phyloP scores from a whole-genome alignment of 2,888 invertebrate species.

The Oscheius sp. region DNA sequence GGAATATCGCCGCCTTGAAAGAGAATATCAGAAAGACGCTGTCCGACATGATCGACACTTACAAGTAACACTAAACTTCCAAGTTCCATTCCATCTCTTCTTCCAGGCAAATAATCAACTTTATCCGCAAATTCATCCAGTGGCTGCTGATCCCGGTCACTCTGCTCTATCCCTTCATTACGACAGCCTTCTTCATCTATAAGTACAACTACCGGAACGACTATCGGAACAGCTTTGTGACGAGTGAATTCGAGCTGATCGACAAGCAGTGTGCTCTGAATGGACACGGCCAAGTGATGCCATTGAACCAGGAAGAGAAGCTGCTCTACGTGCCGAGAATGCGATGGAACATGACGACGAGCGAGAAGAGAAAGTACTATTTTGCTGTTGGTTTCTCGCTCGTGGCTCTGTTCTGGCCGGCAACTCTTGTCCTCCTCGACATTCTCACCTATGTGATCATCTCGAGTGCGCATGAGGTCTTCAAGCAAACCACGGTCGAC shows the following conservation, averaged over 20 bases:
- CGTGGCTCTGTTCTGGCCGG: conserved; percentile 50
- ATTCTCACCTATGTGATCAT: conserved; percentile 38
- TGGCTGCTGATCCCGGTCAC: conserved; percentile 27
- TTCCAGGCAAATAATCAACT: not conserved
- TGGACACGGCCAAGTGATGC: conserved; percentile 53
- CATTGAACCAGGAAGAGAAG: conserved; percentile 53
- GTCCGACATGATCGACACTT: conserved; percentile 7
- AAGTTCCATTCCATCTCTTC: no score
- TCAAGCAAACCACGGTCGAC: conserved; percentile 48
- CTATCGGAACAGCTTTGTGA: conserved; percentile 59
- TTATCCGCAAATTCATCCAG: not conserved
- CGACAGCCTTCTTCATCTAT: conserved; percentile 50
- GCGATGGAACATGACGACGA: conserved; percentile 47
- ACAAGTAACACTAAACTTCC: not conserved
- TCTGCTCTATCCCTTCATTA: conserved; percentile 34
- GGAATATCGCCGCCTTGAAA: conserved; percentile 2
- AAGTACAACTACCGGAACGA: conserved; percentile 54
- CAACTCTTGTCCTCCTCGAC: conserved; percentile 57
- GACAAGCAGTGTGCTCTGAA: conserved; percentile 57
- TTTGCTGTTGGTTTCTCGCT: conserved; percentile 50
- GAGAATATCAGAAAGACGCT: conserved; percentile 32
- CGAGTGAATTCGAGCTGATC: conserved; percentile 57
- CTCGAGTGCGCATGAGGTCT: conserved; percentile 41
- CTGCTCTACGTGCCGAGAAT: conserved; percentile 49
- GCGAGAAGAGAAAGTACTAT: conserved; percentile 46